phyloP scores from a whole-genome alignment of 2,797 vertebrate genomes.

The Furcifer pardalis region DNA sequence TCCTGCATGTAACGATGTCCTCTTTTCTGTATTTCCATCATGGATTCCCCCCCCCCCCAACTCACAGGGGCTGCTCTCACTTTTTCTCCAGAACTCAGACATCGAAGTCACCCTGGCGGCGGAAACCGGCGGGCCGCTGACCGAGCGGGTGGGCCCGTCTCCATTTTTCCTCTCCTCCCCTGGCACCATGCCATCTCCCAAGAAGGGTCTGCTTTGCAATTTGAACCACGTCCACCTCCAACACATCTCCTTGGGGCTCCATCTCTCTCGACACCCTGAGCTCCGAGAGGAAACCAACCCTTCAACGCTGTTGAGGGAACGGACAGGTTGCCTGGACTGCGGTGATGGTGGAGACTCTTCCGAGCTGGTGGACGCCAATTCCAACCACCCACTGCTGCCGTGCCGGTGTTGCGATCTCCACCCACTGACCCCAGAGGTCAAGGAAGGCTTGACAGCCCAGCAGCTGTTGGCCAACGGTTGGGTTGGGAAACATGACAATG shows the following conservation, averaged over 20 bases:
- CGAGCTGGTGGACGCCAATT: slow-evolving; percentile 84
- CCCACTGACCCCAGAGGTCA: slow-evolving; percentile 69
- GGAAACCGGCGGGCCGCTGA: slow-evolving; percentile 30
- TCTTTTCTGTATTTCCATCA: slow-evolving; percentile 60
- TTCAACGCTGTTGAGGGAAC: slow-evolving; percentile 35
- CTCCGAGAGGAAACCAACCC: slow-evolving; percentile 66
- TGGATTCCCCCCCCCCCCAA: slow-evolving; percentile 37
- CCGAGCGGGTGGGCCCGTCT: background rate
- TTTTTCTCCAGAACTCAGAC: slow-evolving; percentile 38
- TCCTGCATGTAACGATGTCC: too few species aligned
- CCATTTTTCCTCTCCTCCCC: background rate
- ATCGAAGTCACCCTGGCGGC: slow-evolving; percentile 59
- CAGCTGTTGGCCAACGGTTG: slow-evolving; percentile 47
- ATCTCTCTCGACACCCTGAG: slow-evolving; percentile 77
- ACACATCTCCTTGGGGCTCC: slow-evolving; percentile 79
- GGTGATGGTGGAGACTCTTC: slow-evolving; percentile 15
- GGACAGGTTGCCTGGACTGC: slow-evolving; percentile 32
- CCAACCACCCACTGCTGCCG: slow-evolving; percentile 89
- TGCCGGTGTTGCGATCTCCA: slow-evolving; percentile 90
- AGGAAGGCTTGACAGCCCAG: slow-evolving; percentile 80
- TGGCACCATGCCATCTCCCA: slow-evolving; percentile 76
- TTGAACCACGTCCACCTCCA: slow-evolving; percentile 81
- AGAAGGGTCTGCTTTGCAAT: slow-evolving; percentile 78
- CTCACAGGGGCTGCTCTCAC: background rate
- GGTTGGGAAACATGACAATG: slow-evolving; percentile 54